Evolutionary conservation across 1,140 invertebrate genomes (phyloP).

Genomic region (Drosophila micromelanica): DNA sequence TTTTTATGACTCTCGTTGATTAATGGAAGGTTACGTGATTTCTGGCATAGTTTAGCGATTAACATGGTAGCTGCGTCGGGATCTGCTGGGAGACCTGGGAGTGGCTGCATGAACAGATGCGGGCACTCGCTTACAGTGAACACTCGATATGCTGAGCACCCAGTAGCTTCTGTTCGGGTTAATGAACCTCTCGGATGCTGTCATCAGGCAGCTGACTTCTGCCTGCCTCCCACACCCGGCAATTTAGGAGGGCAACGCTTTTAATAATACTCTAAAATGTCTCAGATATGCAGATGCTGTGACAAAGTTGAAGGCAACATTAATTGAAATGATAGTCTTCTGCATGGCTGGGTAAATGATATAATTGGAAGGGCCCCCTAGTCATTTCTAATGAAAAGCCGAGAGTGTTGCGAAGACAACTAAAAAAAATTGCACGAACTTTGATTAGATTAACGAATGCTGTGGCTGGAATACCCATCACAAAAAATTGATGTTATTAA

Average conservation of each 20-base stretch:
- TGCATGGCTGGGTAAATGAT: background rate
- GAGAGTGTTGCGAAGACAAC: background rate
- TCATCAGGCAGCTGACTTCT: conserved; percentile 8
- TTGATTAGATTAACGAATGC: conserved; percentile 21
- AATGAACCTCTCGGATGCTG: conserved; percentile 63
- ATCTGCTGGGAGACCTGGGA: conserved; percentile 9
- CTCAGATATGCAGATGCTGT: conserved; percentile 19
- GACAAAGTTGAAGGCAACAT: background rate
- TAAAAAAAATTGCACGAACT: background rate
- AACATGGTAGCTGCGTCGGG: conserved; percentile 43
- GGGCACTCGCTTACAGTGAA: conserved; percentile 5
- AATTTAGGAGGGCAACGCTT: conserved; percentile 19
- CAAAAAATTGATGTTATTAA: no score
- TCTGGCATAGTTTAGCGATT: conserved; percentile 77
- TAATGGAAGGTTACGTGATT: conserved; percentile 79
- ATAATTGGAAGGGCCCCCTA: conserved; percentile 23
- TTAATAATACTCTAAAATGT: conserved; percentile 26
- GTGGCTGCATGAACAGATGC: conserved; percentile 16
- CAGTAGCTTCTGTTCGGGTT: conserved; percentile 35
- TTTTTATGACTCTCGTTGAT: conserved; percentile 65
- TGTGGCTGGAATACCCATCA: background rate
- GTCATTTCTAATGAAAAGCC: conserved; percentile 24
- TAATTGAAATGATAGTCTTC: conserved; percentile 36
- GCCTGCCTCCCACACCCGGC: background rate
- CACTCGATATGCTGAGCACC: background rate